Percentiles rank a stretch among this genome's conserved stretches.
These are phyloP conservation scores for Sebastes taczanowskii DNA, from an alignment of 2,797 vertebrate species.

Conservation along the genomic window DNA sequence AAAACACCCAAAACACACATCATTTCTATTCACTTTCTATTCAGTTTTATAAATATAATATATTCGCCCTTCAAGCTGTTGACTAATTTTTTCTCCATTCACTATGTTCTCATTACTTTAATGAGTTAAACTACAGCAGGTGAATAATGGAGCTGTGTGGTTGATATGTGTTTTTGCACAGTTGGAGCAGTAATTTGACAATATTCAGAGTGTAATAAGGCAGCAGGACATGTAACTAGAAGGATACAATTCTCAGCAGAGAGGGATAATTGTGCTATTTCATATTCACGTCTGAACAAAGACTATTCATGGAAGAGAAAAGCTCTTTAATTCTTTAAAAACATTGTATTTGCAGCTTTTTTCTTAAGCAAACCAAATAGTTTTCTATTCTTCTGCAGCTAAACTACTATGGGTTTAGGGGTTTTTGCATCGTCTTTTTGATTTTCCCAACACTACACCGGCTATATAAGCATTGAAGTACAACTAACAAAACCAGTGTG, in stretches of 20 bases:
- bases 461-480: conserved; percentile 1
- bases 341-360: background rate
- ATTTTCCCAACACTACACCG: conserved; percentile 33
- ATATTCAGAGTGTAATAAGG: background rate
- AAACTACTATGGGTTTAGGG: background rate
- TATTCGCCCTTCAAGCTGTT: background rate
- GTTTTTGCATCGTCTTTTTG: conserved; percentile 15
- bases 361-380: background rate
- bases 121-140: no score
- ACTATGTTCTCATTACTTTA: background rate
- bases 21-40: background rate
- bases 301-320: background rate
- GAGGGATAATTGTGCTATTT: background rate
- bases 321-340: background rate
- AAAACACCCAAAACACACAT: background rate
- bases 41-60: background rate
- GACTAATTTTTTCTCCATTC: background rate
- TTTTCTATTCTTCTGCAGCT: conserved; percentile 7
- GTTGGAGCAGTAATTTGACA: background rate
- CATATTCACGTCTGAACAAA: background rate
- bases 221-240: background rate
- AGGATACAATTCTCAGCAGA: background rate
- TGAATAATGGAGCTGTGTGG: background rate
- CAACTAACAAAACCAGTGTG: conserved; percentile 45
- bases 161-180: background rate